These are phyloP conservation scores for Timandra comae DNA, from an alignment of 2,888 invertebrate genomes.

Conservation along the genomic window DNA sequence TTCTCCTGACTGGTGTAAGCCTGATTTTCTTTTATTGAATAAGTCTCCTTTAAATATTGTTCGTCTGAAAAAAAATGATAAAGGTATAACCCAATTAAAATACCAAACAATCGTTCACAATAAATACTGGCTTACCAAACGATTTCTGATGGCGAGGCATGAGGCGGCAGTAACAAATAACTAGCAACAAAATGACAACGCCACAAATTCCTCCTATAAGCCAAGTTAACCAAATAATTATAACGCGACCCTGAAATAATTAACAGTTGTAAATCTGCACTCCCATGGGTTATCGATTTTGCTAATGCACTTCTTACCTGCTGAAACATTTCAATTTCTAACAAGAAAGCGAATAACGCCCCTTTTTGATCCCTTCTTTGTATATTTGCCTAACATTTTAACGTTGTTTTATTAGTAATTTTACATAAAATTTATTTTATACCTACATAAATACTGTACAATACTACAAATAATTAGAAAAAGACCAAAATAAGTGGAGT, in stretches of 20 bases:
- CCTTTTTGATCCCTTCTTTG: constrained; percentile 44
- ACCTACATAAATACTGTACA: constrained; percentile 23
- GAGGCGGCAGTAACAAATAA: constrained; percentile 82
- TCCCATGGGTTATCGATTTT: constrained; percentile 34
- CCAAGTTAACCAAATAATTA: constrained; percentile 75
- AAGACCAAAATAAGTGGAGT: constrained; percentile 22
- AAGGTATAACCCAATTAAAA: no score
- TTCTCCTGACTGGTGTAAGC: constrained; percentile 57
- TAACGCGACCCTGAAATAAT: constrained; percentile 66
- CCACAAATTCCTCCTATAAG: constrained; percentile 79
- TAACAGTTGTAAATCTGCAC: constrained; percentile 15
- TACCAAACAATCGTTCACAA: no score
- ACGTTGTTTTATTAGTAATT: constrained; percentile 29
- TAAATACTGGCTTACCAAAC: constrained; percentile 81
- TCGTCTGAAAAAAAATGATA: constrained; percentile 66
- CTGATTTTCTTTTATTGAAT: constrained; percentile 63
- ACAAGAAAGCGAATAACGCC: constrained; percentile 52
- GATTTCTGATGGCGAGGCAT: constrained; percentile 83
- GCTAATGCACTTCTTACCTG: constrained; percentile 43
- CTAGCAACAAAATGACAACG: constrained; percentile 78
- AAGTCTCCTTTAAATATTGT: constrained; percentile 64
- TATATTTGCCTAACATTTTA: constrained; percentile 55
- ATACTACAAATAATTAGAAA: constrained; percentile 21
- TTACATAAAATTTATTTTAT: constrained; percentile 42
- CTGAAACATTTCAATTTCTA: constrained; percentile 70